Evolutionary conservation across 1,140 invertebrate genomes (phyloP).

Genomic region (Globodera ellingtonae): DNA sequence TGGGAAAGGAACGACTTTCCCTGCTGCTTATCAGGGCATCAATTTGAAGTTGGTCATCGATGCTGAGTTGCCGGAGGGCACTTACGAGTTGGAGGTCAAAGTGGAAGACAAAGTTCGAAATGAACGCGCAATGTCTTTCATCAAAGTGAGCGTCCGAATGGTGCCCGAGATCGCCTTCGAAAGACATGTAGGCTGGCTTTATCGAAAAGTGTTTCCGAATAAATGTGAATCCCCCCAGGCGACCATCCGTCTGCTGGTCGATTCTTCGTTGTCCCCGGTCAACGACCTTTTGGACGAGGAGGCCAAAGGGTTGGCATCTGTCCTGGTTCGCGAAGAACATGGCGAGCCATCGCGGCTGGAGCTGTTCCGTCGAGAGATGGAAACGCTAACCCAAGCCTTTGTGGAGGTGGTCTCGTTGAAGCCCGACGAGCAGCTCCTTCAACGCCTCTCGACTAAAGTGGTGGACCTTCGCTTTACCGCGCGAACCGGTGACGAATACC

Average conservation of each 20-base stretch:
- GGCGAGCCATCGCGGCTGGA: constrained; percentile 28
- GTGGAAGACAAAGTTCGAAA: constrained; percentile 54
- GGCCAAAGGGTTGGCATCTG: constrained; percentile 16
- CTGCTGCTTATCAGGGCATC: neutral
- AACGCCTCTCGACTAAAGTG: constrained; percentile 29
- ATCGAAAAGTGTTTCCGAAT: neutral
- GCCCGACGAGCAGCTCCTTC: constrained; percentile 28
- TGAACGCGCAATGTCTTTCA: constrained; percentile 43
- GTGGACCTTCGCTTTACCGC: constrained; percentile 60
- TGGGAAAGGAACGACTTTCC: neutral
- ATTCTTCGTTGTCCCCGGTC: constrained; percentile 1
- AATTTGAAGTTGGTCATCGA: constrained; percentile 50
- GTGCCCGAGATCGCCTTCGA: constrained; percentile 56
- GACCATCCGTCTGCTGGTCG: constrained; percentile 41
- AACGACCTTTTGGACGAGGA: constrained; percentile 12
- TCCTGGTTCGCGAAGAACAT: constrained; percentile 18
- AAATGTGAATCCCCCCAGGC: constrained; percentile 38
- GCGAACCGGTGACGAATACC: constrained; percentile 29
- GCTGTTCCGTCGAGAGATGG: constrained; percentile 32
- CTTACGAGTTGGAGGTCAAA: constrained; percentile 54
- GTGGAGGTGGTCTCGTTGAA: constrained; percentile 60
- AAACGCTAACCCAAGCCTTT: constrained; percentile 1
- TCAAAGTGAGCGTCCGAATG: constrained; percentile 53
- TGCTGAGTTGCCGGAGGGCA: constrained; percentile 54
- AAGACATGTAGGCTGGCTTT: constrained; percentile 48